A percentile compares a stretch with the other conserved stretches of the same genome.
These are phyloP conservation scores for Terebella lapidaria DNA, from an alignment of 2,888 invertebrate species.

Conservation along the genomic window DNA sequence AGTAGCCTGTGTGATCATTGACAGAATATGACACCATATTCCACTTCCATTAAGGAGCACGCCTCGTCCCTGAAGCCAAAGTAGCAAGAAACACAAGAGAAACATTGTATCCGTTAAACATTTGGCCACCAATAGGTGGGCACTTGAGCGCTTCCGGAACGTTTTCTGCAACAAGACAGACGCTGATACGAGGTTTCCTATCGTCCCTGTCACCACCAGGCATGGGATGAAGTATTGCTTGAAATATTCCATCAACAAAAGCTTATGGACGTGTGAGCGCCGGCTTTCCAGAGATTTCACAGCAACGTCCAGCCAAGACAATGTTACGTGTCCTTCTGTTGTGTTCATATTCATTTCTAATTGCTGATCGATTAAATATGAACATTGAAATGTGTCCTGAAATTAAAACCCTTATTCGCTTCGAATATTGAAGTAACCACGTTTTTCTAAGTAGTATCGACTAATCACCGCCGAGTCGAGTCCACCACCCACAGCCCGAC, in stretches of 20 bases:
- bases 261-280: no score
- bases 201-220: background rate
- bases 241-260: constrained; percentile 1
- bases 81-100: constrained; percentile 1
- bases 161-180: background rate
- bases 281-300: no score
- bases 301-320: no score
- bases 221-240: constrained; percentile 1
- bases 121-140: background rate
- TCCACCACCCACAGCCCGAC: no score
- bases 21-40: background rate
- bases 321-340: no score
- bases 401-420: no score
- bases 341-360: no score
- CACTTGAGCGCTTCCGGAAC: background rate
- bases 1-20: background rate
- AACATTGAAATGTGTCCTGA: no score
- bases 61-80: background rate
- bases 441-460: no score
- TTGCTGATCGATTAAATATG: no score
- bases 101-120: background rate
- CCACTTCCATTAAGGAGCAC: background rate
- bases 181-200: constrained; percentile 3
- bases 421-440: no score
- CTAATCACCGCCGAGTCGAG: no score